These are phyloP conservation scores for Poecile atricapillus DNA, from an alignment of 2,113 vertebrate genomes.

Conservation along the genomic window DNA sequence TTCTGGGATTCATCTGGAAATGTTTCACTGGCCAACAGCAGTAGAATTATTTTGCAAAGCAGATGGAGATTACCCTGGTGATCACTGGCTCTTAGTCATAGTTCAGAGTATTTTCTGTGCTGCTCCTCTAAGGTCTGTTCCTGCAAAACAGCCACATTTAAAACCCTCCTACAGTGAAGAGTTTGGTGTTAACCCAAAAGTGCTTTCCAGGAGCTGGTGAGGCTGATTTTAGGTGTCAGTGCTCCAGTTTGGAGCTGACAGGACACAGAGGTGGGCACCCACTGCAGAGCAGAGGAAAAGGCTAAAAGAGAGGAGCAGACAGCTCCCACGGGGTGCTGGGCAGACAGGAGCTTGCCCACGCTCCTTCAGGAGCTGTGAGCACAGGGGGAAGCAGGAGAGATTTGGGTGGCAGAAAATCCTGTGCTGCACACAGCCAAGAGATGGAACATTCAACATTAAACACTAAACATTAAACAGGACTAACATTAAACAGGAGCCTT, in stretches of 20 bases:
- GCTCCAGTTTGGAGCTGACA: not conserved
- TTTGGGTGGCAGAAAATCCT: fast-evolving
- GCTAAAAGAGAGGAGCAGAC: not conserved
- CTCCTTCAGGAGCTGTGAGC: not conserved
- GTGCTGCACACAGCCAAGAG: not conserved
- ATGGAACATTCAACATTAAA: no score
- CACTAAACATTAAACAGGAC: no score
- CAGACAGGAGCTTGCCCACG: fast-evolving
- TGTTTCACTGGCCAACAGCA: not conserved
- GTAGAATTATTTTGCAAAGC: not conserved
- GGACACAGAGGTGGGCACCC: fast-evolving
- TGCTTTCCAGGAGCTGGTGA: not conserved
- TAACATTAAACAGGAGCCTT: fast-evolving
- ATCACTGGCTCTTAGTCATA: conserved; percentile 51
- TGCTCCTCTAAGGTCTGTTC: not conserved
- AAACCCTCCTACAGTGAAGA: not conserved
- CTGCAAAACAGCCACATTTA: not conserved
- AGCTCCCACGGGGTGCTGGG: fast-evolving
- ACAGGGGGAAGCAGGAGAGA: not conserved
- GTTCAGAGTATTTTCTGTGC: conserved; percentile 11
- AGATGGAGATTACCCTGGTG: conserved; percentile 50
- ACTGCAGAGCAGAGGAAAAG: not conserved
- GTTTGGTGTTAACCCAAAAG: not conserved
- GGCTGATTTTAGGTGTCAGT: not conserved
- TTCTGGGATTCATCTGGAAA: not conserved